Evolutionary conservation across 2,888 invertebrate genomes (phyloP).

Genomic region (Anodontia alba): DNA sequence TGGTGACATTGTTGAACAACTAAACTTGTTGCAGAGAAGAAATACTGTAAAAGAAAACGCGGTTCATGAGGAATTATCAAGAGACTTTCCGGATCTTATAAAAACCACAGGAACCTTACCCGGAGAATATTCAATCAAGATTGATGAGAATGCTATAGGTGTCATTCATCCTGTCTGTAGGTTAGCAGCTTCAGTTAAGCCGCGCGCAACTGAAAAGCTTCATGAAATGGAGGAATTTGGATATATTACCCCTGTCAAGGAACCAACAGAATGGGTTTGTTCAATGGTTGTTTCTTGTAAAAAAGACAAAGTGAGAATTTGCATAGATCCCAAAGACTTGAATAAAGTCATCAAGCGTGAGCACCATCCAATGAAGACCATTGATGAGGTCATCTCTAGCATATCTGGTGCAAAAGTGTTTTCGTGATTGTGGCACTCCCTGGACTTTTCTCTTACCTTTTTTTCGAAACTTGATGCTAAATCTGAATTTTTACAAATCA

Average conservation of each 20-base stretch:
- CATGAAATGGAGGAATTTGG: too few species aligned
- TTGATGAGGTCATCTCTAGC: constrained; percentile 59
- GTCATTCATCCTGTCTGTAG: too few species aligned
- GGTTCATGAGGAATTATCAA: too few species aligned
- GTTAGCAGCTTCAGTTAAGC: too few species aligned
- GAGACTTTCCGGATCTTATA: too few species aligned
- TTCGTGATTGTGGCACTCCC: too few species aligned
- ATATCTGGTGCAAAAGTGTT: constrained; percentile 55
- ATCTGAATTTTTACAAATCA: constrained; percentile 63
- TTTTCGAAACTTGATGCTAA: constrained; percentile 27
- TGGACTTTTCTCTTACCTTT: too few species aligned
- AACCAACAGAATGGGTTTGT: constrained; percentile 65
- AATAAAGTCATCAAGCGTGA: constrained; percentile 61
- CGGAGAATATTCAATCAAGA: too few species aligned
- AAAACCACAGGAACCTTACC: too few species aligned
- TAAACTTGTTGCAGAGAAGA: not conserved
- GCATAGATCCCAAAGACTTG: constrained; percentile 62
- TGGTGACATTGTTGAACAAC: too few species aligned
- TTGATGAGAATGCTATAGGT: too few species aligned
- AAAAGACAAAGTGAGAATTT: constrained; percentile 57
- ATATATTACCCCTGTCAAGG: constrained; percentile 38
- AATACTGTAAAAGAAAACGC: constrained; percentile 24
- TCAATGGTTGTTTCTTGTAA: constrained; percentile 58
- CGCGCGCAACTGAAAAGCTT: too few species aligned
- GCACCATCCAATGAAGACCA: constrained; percentile 62